These are phyloP conservation scores for Andrena fulva DNA, from an alignment of 2,888 invertebrate genomes.

Conservation along the genomic window DNA sequence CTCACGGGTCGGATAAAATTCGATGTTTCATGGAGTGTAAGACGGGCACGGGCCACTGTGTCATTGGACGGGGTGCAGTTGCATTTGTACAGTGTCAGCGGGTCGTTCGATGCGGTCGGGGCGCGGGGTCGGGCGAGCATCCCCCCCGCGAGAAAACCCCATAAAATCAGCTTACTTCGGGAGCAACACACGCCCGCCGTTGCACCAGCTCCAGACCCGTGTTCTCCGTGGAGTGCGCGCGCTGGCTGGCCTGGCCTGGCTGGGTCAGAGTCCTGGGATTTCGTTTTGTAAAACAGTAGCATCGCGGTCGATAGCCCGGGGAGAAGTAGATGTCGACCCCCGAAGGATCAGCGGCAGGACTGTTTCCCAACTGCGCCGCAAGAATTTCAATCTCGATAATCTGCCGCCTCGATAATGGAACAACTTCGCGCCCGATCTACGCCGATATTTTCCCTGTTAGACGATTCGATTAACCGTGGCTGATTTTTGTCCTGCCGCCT, in stretches of 20 bases:
- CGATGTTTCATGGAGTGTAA: slow-evolving; percentile 59
- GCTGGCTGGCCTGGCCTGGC: slow-evolving; percentile 40
- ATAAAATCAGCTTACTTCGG: slow-evolving; percentile 80
- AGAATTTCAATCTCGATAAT: slow-evolving; percentile 61
- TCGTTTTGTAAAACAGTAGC: slow-evolving; percentile 70
- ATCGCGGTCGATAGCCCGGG: slow-evolving; percentile 54
- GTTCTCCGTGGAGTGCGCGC: slow-evolving; percentile 12
- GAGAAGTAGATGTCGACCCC: slow-evolving; percentile 17
- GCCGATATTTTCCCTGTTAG: slow-evolving; percentile 12
- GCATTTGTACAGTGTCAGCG: slow-evolving; percentile 77
- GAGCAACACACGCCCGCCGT: slow-evolving; percentile 56
- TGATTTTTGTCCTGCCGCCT: neutral
- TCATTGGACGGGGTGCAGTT: slow-evolving; percentile 69
- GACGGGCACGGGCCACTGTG: slow-evolving; percentile 27
- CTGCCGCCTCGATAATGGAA: slow-evolving; percentile 53
- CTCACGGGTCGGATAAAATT: slow-evolving; percentile 41
- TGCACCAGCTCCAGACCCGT: neutral
- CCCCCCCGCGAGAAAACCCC: slow-evolving; percentile 73
- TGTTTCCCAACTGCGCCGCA: slow-evolving; percentile 29
- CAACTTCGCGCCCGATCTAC: slow-evolving; percentile 33
- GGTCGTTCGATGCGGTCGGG: slow-evolving; percentile 72
- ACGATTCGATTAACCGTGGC: slow-evolving; percentile 51
- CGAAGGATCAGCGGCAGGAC: slow-evolving; percentile 17
- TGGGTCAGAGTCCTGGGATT: slow-evolving; percentile 57
- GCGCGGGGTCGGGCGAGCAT: slow-evolving; percentile 65